Evolutionary conservation across 2,797 vertebrate species (phyloP), one percentile per base, ranked within the genome.

Genomic region (Sarcophilus harrisii): DNA sequence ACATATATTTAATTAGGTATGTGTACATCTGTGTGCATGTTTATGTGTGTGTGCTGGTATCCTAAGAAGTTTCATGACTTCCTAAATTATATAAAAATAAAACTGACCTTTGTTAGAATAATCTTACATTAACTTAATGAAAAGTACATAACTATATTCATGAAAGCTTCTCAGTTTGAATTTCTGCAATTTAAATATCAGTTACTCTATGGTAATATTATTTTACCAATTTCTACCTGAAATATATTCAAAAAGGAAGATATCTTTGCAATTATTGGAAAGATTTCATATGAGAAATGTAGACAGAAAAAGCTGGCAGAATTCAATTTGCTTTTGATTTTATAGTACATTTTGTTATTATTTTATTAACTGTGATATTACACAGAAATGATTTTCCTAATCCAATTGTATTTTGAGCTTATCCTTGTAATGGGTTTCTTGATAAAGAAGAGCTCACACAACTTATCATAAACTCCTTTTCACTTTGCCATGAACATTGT

Each of bases 361-460:
- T 97, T 97, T 98, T 98, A 97, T 98, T 97, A 98, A 94, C 14
- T 59, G 18, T 94, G 38, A 94, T 97, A 55, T 96, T 97, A 96
- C 28, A 96, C 92, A 97, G n/a, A 2, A 95, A 94, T 96, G 93
- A 97, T 95, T 95, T 97, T 96, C 94, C 38, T 97, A 97, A 97
- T 96, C 91, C 10, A 96, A 81, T 97, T 97, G 14, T 95, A 90
- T 96, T 94, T 96, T 29, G 92, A 57, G 45, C 92, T 98, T 97
- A 94, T 49, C 27, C 32, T 59, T 52, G 54, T 96, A 98, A 98
- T 96, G 58, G 32, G 1, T 95, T 98, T 90, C 62, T 94, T 97
- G 92, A 98, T 92, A 97, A 98, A 92, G 54, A 96, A 96, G 96
- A 97, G 92, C 91, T 97, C 94, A 57, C 94, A 60, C 91, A 97